phyloP scores from a whole-genome alignment of 2,888 invertebrate species.

The Neoascia interrupta region DNA sequence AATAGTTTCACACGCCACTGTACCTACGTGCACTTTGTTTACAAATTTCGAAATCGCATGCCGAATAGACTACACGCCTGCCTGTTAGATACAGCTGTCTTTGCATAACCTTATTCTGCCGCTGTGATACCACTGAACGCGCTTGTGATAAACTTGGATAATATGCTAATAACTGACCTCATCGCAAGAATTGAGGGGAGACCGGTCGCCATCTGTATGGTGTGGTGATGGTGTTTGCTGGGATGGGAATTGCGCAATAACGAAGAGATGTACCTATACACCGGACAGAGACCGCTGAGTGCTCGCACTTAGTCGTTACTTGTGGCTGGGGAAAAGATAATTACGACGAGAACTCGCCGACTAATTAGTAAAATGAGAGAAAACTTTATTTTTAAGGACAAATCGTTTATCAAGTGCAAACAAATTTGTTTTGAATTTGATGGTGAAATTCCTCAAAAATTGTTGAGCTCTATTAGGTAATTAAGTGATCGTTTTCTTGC shows the following conservation, averaged over 20 bases:
- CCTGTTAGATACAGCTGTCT: no score
- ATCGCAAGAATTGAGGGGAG: slow-evolving; percentile 40
- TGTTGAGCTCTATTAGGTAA: background rate
- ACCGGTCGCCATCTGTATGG: slow-evolving; percentile 27
- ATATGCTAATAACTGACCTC: slow-evolving; percentile 68
- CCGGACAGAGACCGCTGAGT: slow-evolving; percentile 12
- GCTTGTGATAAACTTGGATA: slow-evolving; percentile 37
- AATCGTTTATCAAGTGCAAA: slow-evolving; percentile 34
- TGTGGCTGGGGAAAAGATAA: slow-evolving; percentile 47
- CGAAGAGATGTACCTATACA: slow-evolving; percentile 15
- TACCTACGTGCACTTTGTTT: no score
- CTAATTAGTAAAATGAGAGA: slow-evolving; percentile 46
- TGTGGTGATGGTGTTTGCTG: background rate
- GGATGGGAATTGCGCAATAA: slow-evolving; percentile 56
- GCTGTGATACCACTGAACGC: slow-evolving; percentile 19
- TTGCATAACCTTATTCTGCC: slow-evolving; percentile 37
- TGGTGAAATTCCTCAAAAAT: slow-evolving; percentile 42
- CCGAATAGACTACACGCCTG: no score
- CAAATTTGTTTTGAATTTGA: slow-evolving; percentile 22
- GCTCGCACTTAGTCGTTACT: no score
- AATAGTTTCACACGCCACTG: no score
- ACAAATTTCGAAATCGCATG: no score
- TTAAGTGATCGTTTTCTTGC: slow-evolving; percentile 3
- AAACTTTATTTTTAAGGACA: slow-evolving; percentile 47
- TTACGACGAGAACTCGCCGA: slow-evolving; percentile 56